Evolutionary conservation across 2,797 vertebrate genomes (phyloP), one percentile per base, ranked within the genome.

Genomic region (Sebastes cheni): DNA sequence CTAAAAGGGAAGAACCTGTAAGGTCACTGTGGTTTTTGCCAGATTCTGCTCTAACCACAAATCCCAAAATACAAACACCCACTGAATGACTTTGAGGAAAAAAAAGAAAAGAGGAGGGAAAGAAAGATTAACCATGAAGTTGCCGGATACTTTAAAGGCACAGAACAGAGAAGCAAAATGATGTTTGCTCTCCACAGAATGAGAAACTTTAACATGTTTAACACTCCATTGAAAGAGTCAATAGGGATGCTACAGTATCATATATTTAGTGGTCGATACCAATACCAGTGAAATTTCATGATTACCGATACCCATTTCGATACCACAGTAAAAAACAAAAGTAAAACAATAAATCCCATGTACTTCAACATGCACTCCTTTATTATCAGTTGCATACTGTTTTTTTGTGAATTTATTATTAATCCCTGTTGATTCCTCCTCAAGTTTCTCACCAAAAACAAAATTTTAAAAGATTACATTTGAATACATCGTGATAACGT

Each of bases 11-110:
- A 67, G 56, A 68, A 36, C 62, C 76, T 34, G 23, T 34, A 11
- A 77, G 56, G 68, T 54, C 69, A 32, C 30, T 32, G 67, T 77
- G 77, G 60, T 60, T 75, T 69, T 25, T 60, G 50, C 54, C 60
- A 73, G 67, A 54, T 58, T 64, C 4, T 29, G 52, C 8, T 54
- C 12, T 62, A 4, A 78, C 70, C 77, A 80, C 65, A 36, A 42
- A 58, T 46, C 42, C 71, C 7, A 73, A 66, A 85, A 82, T 56
- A 72, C 16, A 77, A 77, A 80, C 61, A 67, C 18, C 23, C 30
- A 67, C 55, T 61, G 56, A 72, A 64, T 65, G 27, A 80, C 36
- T 54, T 54, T 9, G 4, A 50, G 1, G 23, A 22, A 22, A 32
- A 52, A 61, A 29, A 25, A 10, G 29, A 12, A 20, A 52, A 23